Evolutionary conservation across 2,888 invertebrate genomes (phyloP).

Genomic region (Hymenopus coronatus): DNA sequence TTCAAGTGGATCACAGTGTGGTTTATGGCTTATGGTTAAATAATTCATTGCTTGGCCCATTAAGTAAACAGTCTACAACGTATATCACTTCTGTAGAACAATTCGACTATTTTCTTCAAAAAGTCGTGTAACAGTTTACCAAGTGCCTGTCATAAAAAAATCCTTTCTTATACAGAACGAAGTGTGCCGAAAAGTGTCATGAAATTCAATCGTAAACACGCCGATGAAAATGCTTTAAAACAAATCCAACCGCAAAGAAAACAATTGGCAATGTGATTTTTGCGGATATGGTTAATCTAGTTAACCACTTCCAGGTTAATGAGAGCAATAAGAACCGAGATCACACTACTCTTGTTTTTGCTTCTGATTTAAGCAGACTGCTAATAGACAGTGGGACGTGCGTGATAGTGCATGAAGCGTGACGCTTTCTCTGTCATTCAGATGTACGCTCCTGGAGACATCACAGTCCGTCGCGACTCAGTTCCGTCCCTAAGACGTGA

Average conservation of each 20-base stretch:
- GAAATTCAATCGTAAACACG: too few relatives aligned
- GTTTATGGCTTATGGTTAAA: too few relatives aligned
- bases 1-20: too few relatives aligned
- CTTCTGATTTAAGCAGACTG: neutral
- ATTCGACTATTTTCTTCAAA: too few relatives aligned
- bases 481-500: neutral
- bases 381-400: neutral
- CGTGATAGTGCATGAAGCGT: neutral
- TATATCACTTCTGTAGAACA: too few relatives aligned
- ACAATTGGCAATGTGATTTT: neutral
- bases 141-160: too few relatives aligned
- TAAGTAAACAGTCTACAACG: too few relatives aligned
- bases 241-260: neutral
- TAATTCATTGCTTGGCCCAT: too few relatives aligned
- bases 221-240: too few relatives aligned
- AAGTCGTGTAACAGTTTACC: too few relatives aligned
- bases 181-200: too few relatives aligned
- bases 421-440: conserved; percentile 4
- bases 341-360: neutral
- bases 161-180: too few relatives aligned
- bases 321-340: neutral
- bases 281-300: neutral
- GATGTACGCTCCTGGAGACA: neutral
- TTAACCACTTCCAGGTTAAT: neutral
- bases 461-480: neutral